Conservation (phyloP, 1,140 invertebrate genomes). For the Calosoma granatense region DNA sequence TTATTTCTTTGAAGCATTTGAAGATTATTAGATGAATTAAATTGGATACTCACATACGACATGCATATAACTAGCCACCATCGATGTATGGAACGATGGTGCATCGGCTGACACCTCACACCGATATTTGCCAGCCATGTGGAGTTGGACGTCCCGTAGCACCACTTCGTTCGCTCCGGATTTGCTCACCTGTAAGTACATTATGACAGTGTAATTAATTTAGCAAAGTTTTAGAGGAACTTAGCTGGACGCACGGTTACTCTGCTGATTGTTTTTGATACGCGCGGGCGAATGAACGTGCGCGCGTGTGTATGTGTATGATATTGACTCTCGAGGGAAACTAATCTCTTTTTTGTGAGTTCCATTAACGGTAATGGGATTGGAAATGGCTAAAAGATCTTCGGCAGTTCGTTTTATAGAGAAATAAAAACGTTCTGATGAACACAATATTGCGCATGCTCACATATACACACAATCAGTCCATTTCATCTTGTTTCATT, state of each 20-base stretch:
- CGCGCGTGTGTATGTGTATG: background rate
- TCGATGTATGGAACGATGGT: constrained; percentile 56
- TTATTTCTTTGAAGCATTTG: too few species aligned
- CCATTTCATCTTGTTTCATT: too few species aligned
- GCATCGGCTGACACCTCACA: constrained; percentile 66
- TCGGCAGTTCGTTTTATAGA: background rate
- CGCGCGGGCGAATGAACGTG: too few species aligned
- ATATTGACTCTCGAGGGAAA: constrained; percentile 2
- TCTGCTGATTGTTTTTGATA: constrained; percentile 2
- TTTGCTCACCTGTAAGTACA: constrained; percentile 41
- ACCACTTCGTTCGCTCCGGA: constrained; percentile 53
- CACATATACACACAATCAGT: too few species aligned
- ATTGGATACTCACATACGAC: constrained; percentile 59
- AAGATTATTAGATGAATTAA: too few species aligned
- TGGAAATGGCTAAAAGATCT: constrained; percentile 7
- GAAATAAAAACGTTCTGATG: constrained; percentile 2
- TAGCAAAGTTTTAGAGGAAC: background rate
- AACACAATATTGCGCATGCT: too few species aligned
- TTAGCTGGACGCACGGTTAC: background rate
- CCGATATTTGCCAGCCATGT: constrained; percentile 55
- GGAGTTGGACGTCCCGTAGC: constrained; percentile 51
- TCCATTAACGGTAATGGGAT: constrained; percentile 7
- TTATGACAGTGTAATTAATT: background rate
- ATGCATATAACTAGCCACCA: constrained; percentile 53
- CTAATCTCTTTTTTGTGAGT: constrained; percentile 4